These are phyloP conservation scores for Andrena marginata DNA, from an alignment of 2,888 invertebrate genomes.

Conservation along the genomic window DNA sequence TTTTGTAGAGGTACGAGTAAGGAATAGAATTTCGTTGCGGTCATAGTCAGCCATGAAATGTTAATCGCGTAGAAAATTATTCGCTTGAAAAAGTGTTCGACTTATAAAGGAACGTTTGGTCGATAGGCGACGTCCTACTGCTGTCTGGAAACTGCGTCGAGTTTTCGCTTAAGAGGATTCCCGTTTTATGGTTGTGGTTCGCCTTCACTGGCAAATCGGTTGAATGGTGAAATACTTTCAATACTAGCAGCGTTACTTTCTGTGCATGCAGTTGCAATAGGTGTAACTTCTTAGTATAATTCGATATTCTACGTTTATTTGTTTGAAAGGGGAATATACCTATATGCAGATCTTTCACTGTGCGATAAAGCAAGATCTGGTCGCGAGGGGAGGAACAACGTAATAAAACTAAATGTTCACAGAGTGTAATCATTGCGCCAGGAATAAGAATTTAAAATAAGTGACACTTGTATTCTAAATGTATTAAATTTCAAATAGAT, in stretches of 20 bases:
- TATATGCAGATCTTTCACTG: constrained; percentile 4
- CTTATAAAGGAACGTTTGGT: constrained; percentile 1
- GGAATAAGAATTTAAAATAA: background rate
- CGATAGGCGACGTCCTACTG: constrained; percentile 5
- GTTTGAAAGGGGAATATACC: background rate
- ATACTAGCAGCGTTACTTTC: constrained; percentile 7
- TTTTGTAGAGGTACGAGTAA: background rate
- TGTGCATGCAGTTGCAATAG: background rate
- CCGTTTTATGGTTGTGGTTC: background rate
- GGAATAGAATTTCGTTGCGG: background rate
- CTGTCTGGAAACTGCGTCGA: background rate
- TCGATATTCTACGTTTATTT: background rate
- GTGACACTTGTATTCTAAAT: background rate
- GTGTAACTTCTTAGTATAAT: background rate
- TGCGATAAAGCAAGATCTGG: background rate
- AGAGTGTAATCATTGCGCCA: background rate
- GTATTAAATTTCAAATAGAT: background rate
- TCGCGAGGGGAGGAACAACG: background rate
- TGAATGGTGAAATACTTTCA: constrained; percentile 7
- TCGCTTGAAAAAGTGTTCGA: background rate
- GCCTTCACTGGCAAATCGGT: background rate
- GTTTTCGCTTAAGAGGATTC: background rate
- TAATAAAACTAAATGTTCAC: background rate
- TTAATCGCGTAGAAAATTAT: constrained; percentile 3
- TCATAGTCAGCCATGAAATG: background rate